Percentiles rank a stretch among this genome's conserved stretches.
Conservation (phyloP, 2,888 invertebrate species). For the Panopea generosa region DNA sequence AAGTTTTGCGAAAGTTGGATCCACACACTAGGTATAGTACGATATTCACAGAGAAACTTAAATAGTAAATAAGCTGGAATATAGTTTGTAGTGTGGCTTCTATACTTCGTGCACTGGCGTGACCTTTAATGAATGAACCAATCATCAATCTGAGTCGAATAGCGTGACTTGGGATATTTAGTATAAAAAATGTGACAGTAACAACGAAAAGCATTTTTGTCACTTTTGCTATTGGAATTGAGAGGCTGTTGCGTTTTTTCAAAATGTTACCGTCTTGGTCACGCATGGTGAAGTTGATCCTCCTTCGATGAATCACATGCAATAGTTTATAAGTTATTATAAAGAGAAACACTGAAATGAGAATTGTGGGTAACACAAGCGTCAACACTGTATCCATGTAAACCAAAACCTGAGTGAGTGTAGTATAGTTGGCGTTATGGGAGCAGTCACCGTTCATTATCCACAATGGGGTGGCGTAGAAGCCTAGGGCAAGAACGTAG, state of each 20-base stretch:
- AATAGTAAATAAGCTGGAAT: slow-evolving; percentile 71
- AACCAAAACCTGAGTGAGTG: slow-evolving; percentile 46
- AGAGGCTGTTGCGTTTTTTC: not conserved
- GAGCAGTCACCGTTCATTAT: slow-evolving; percentile 48
- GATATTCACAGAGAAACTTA: slow-evolving; percentile 73
- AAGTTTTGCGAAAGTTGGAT: slow-evolving; percentile 67
- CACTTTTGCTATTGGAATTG: slow-evolving; percentile 58
- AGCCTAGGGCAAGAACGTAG: slow-evolving; percentile 31
- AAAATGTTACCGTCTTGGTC: not conserved
- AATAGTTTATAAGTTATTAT: slow-evolving; percentile 35
- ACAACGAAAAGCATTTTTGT: slow-evolving; percentile 74
- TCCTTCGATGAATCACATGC: slow-evolving; percentile 14
- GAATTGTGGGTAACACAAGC: slow-evolving; percentile 63
- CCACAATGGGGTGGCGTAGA: slow-evolving; percentile 67
- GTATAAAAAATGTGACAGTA: slow-evolving; percentile 70
- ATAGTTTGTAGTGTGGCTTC: slow-evolving; percentile 50
- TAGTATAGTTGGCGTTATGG: slow-evolving; percentile 21
- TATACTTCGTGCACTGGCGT: slow-evolving; percentile 16
- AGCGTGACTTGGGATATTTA: slow-evolving; percentile 75
- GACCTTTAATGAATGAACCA: slow-evolving; percentile 43
- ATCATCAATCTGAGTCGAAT: slow-evolving; percentile 62
- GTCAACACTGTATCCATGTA: slow-evolving; percentile 64
- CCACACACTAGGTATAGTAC: slow-evolving; percentile 70
- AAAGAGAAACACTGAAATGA: slow-evolving; percentile 46
- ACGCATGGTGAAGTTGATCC: not conserved